Base-by-base conservation (phyloP, 2,888 invertebrate species). In the Megaustenia siamemsis region DNA sequence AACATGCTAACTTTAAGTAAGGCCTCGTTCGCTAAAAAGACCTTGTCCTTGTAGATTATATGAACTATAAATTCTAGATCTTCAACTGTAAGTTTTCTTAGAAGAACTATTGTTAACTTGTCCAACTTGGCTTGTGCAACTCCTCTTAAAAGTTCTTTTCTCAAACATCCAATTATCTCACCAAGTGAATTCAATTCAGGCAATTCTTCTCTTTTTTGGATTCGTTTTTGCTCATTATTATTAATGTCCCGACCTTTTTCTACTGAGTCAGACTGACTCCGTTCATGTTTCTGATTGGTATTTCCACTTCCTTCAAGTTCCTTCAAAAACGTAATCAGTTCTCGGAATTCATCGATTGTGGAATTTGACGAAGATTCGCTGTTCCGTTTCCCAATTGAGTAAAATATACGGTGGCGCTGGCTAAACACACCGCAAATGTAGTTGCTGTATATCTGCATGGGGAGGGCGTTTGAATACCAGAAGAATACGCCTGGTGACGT, bases 371-470 rank as follows among this genome's bases (percentile, higher is more conserved):
- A 0, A 4, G 8, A 8, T 53, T 76, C 53, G 32, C 0, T 38
- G 21, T 60, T 8, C 40, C 56, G 56, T 77, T 60, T 56, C 1
- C 76, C 56, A 1, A 38, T 24, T 2, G 2, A 8, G 24, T 38
- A n/a, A 15, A 12, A 1, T 24, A 40, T 21, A 24, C 15, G 6
- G 15, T 24, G 49, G 8, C 38, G 53, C 18, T 4, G 76, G 1
- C 43, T 71, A 32, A 38, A 73, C 12, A 82, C 38, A 0, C 60
- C 60, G 43, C 82, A 82, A 8, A 82, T 45, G 43, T 43, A 82
- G 21, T 35, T 69, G 63, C 73, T 82, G 75, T 82, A 82, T 1
- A 73, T 24, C 8, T 60, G 28, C 28, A 71, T 40, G 0, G 82
- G 71, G 10, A 82, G 38, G 56, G 1, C 45, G 43, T 60, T 56